Evolutionary conservation across 2,888 invertebrate genomes (phyloP).

Genomic region (Andricus quercusramuli): DNA sequence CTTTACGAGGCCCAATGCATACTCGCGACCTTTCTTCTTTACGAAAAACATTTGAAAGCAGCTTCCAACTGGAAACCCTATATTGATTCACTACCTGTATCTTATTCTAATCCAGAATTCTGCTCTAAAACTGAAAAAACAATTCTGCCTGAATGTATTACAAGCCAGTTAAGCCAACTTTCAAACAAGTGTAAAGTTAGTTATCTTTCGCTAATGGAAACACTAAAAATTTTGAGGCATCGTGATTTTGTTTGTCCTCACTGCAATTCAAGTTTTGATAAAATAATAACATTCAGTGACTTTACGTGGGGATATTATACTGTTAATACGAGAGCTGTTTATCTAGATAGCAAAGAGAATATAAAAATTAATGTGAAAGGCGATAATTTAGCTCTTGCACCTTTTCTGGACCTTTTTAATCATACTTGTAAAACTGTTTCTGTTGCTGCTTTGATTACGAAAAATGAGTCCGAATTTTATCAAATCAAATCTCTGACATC

Average conservation of each 20-base stretch:
- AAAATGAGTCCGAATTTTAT: constrained; percentile 78
- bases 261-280: constrained; percentile 76
- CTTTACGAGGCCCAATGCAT: constrained; percentile 83
- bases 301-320: constrained; percentile 91
- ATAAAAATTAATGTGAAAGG: constrained; percentile 67
- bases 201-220: constrained; percentile 59
- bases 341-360: constrained; percentile 81
- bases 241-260: constrained; percentile 69
- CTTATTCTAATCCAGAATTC: constrained; percentile 86
- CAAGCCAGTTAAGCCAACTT: constrained; percentile 71
- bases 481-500: constrained; percentile 80
- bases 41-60: constrained; percentile 82
- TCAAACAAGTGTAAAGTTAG: constrained; percentile 57
- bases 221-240: constrained; percentile 55
- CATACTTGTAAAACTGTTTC: constrained; percentile 85
- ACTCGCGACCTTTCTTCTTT: constrained; percentile 86
- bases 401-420: constrained; percentile 94
- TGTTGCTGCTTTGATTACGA: constrained; percentile 75
- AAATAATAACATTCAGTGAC: constrained; percentile 80
- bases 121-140: constrained; percentile 81
- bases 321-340: constrained; percentile 92
- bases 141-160: constrained; percentile 82
- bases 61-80: constrained; percentile 84
- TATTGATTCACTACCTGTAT: constrained; percentile 84
- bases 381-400: constrained; percentile 86